Base-by-base conservation (phyloP, 2,113 vertebrate species). In the Chaetodon auriga region DNA sequence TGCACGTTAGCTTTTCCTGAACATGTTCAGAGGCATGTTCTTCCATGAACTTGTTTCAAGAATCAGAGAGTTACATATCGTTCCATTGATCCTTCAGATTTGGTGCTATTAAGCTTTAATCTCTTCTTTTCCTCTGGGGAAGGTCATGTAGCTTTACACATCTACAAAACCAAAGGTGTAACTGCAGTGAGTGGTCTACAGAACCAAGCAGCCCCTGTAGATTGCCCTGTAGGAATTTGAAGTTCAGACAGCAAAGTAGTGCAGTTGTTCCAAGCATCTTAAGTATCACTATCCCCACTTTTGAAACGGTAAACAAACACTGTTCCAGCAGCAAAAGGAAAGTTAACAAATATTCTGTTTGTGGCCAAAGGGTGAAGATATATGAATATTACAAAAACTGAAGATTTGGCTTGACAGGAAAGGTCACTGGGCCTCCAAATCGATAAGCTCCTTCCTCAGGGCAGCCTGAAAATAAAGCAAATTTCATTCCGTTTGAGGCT, bases 381-480 rank as follows among this genome's bases (percentile, higher is more conserved):
- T 71, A 35, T 45, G 25, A 49, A 18, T 58, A n/a, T 58, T 49
- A 4, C 25, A 65, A 70, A 51, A 30, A 30, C 45, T 41, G 8
- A 55, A 57, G 1, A 12, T 51, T 11, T 58, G 8, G 21, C 53
- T 58, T 11, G 4, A 55, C 0, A 48, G 14, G 11, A 60, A 54
- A 80, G 49, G 60, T 71, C 57, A 30, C 18, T 11, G 7, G 21
- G 46, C 15, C 30, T 23, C 19, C n/a, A 41, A 51, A 79, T 76
- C 23, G 19, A 65, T 54, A 65, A 7, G 14, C 35, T 8, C 46
- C 58, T 23, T 36, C n/a, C 15, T 8, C 36, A 18, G 41, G n/a
- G 16, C 7, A 43, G 35, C 7, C 4, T 62, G 16, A 46, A 48
- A 23, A 11, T 36, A 19, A 36, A 3, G 14, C 21, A 14, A 21